Percentiles rank a stretch among this genome's conserved stretches.
phyloP scores from a whole-genome alignment of 2,797 vertebrate species.

The Sternarchorhynchus goeldii region DNA sequence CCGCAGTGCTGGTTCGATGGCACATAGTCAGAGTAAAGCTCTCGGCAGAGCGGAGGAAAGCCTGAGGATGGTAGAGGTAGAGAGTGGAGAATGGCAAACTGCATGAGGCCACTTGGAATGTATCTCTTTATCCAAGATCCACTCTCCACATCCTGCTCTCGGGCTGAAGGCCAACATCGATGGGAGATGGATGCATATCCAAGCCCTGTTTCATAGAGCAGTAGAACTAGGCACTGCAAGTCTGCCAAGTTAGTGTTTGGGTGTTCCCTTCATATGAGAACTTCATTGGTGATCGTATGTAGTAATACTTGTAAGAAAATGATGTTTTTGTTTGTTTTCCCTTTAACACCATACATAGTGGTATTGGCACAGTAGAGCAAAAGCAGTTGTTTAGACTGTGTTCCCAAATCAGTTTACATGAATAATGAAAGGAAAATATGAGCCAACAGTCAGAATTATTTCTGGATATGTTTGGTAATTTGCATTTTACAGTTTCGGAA shows the following conservation, averaged over 20 bases:
- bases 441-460: no score
- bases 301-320: not conserved
- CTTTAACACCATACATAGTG: no score
- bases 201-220: not conserved
- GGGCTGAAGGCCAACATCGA: slow-evolving; percentile 9
- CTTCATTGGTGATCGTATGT: not conserved
- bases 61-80: slow-evolving; percentile 2
- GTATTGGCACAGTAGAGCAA: no score
- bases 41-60: not conserved
- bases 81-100: slow-evolving; percentile 26
- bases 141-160: slow-evolving; percentile 28
- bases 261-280: slow-evolving; percentile 15
- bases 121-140: slow-evolving; percentile 36
- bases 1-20: slow-evolving; percentile 8
- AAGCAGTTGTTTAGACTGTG: no score
- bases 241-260: slow-evolving; percentile 22
- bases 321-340: not conserved
- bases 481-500: no score
- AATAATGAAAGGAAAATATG: no score
- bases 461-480: no score
- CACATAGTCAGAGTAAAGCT: slow-evolving; percentile 5
- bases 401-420: no score
- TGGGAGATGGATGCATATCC: slow-evolving; percentile 16
- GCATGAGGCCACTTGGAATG: slow-evolving; percentile 45
- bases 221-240: not conserved